phyloP scores from a whole-genome alignment of 2,797 vertebrate species.

The Borostomias antarcticus region DNA sequence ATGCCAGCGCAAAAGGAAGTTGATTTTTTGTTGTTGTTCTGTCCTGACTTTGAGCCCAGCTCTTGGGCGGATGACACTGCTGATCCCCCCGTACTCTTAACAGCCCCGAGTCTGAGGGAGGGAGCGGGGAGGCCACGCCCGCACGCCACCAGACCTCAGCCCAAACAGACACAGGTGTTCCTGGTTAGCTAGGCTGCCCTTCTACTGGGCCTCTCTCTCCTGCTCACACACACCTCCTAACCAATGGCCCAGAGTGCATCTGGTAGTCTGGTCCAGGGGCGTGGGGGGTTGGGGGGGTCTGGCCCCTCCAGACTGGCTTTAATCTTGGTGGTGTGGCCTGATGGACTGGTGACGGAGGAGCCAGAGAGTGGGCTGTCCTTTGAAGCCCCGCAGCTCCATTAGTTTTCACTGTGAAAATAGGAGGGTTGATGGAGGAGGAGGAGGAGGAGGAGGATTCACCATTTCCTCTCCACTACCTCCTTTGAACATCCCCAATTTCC shows the following conservation, averaged over 20 bases:
- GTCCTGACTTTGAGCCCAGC: too few relatives aligned
- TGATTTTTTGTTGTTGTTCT: too few relatives aligned
- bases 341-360: conserved; percentile 44
- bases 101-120: too few relatives aligned
- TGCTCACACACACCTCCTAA: not conserved
- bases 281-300: conserved; percentile 34
- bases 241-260: conserved; percentile 41
- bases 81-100: too few relatives aligned
- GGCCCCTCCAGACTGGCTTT: conserved; percentile 44
- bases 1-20: too few relatives aligned
- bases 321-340: conserved; percentile 54
- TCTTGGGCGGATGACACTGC: too few relatives aligned
- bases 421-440: not conserved
- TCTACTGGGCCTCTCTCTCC: not conserved
- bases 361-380: conserved; percentile 18
- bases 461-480: conserved; percentile 1
- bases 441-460: not conserved
- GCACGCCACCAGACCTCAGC: too few relatives aligned
- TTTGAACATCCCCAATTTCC: conserved; percentile 34
- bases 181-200: not conserved
- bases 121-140: too few relatives aligned
- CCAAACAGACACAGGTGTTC: not conserved
- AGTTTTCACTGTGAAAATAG: conserved; percentile 53
- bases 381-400: conserved; percentile 64
- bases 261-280: conserved; percentile 33